phyloP scores from a whole-genome alignment of 2,797 vertebrate species.

The Triplophysa yarkandensis region DNA sequence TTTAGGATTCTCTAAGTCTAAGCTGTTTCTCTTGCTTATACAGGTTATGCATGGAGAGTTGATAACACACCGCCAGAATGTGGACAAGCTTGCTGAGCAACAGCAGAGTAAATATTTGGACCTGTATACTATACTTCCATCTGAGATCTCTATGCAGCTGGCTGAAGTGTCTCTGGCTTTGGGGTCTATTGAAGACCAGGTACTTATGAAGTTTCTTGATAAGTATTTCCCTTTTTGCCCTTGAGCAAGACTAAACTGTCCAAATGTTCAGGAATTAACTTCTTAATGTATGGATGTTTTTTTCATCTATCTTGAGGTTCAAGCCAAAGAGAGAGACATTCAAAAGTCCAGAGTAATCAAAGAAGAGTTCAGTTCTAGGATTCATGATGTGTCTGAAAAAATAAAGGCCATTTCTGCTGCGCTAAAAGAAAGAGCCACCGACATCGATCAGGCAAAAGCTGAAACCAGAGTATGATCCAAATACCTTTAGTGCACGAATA shows the following conservation, averaged over 20 bases:
- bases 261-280: too few species aligned
- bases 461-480: slow-evolving; percentile 84
- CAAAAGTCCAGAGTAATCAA: slow-evolving; percentile 86
- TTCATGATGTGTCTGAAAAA: slow-evolving; percentile 83
- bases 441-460: slow-evolving; percentile 86
- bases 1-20: slow-evolving; percentile 18
- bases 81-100: slow-evolving; percentile 88
- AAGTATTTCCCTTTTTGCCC: background rate
- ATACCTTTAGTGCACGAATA: background rate
- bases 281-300: background rate
- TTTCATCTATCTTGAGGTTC: slow-evolving; percentile 76
- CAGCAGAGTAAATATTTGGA: slow-evolving; percentile 95
- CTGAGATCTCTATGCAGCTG: slow-evolving; percentile 92
- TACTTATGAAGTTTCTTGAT: slow-evolving; percentile 59
- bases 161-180: slow-evolving; percentile 89
- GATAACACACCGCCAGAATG: slow-evolving; percentile 79
- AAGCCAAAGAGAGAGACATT: slow-evolving; percentile 87
- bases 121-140: slow-evolving; percentile 86
- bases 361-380: slow-evolving; percentile 85
- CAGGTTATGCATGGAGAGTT: slow-evolving; percentile 78
- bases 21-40: slow-evolving; percentile 54
- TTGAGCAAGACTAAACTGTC: too few species aligned
- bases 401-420: slow-evolving; percentile 83
- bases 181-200: slow-evolving; percentile 91
- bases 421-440: slow-evolving; percentile 84